These are phyloP conservation scores for Andrena fulva DNA, from an alignment of 2,888 invertebrate genomes.

Conservation along the genomic window DNA sequence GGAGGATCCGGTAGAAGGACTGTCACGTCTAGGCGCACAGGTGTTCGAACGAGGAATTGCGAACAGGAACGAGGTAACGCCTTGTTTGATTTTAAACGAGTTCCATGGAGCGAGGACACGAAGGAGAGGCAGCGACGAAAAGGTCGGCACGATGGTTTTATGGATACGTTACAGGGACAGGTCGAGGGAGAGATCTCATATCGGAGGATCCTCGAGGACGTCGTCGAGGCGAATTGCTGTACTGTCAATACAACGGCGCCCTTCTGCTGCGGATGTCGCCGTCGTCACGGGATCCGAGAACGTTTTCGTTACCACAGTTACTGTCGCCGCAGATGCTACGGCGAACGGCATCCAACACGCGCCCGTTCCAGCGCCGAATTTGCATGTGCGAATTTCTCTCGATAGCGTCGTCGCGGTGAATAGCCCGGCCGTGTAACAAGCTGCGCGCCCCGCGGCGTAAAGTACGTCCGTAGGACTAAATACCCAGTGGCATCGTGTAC, in stretches of 20 bases:
- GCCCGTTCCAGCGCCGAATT: constrained; percentile 26
- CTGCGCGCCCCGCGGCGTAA: background rate
- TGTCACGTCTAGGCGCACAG: constrained; percentile 1
- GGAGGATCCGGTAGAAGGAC: no score
- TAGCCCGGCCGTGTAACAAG: constrained; percentile 21
- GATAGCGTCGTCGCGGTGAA: constrained; percentile 10
- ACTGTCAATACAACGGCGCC: constrained; percentile 30
- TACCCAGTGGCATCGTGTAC: background rate
- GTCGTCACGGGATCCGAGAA: constrained; percentile 16
- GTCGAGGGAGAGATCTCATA: constrained; percentile 31
- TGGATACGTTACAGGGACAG: constrained; percentile 9
- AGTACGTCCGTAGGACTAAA: constrained; percentile 17
- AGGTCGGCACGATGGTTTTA: constrained; percentile 46
- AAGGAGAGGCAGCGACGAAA: background rate
- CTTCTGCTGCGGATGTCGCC: background rate
- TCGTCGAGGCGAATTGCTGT: constrained; percentile 46
- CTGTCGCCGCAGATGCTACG: constrained; percentile 39
- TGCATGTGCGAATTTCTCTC: constrained; percentile 34
- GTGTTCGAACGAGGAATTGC: background rate
- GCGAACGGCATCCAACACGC: constrained; percentile 31
- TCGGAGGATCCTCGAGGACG: constrained; percentile 36
- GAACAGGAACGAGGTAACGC: background rate
- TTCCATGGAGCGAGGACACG: background rate
- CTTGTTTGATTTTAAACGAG: constrained; percentile 11
- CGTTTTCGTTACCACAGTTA: constrained; percentile 44